A percentile compares a stretch with the other conserved stretches of the same genome.
Conservation (phyloP, 92 coral and sea anemone species). For the Paramuricea clavata region DNA sequence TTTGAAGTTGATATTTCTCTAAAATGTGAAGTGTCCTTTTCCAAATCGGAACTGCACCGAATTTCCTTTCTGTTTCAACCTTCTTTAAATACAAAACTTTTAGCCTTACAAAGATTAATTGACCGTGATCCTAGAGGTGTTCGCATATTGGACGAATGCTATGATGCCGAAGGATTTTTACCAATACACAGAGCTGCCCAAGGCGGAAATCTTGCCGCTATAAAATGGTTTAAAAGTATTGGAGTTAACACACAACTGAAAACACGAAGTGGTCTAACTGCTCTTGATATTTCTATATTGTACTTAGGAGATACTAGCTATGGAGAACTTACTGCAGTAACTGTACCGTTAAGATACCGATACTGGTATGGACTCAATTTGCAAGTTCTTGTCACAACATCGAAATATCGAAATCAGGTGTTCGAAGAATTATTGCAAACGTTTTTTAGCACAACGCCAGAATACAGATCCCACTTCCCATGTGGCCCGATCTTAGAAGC, state of each 20-base stretch:
- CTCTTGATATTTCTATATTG: neutral
- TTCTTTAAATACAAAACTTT: neutral
- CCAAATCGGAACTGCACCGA: slow-evolving; percentile 70
- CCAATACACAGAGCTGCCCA: slow-evolving; percentile 75
- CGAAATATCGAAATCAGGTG: neutral
- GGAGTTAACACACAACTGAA: slow-evolving; percentile 61
- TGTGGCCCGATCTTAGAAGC: slow-evolving; percentile 6
- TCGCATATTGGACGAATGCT: slow-evolving; percentile 55
- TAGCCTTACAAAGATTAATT: slow-evolving; percentile 39
- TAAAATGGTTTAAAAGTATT: slow-evolving; percentile 50
- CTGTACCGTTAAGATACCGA: neutral
- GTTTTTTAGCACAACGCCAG: neutral
- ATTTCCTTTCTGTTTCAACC: slow-evolving; percentile 61
- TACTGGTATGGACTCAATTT: neutral
- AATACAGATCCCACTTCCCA: neutral
- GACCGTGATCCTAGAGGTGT: slow-evolving; percentile 58
- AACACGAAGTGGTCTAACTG: slow-evolving; percentile 53
- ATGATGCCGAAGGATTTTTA: slow-evolving; percentile 68
- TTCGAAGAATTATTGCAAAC: neutral
- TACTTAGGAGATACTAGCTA: no score
- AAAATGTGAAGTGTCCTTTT: slow-evolving; percentile 60
- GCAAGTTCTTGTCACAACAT: neutral
- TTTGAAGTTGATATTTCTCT: slow-evolving; percentile 46
- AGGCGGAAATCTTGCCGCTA: slow-evolving; percentile 70
- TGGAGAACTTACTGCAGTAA: no score